A percentile compares a stretch with the other conserved stretches of the same genome.
Evolutionary conservation across 2,113 vertebrate genomes (phyloP).

Genomic region (Hydrochoerus hydrochaeris): DNA sequence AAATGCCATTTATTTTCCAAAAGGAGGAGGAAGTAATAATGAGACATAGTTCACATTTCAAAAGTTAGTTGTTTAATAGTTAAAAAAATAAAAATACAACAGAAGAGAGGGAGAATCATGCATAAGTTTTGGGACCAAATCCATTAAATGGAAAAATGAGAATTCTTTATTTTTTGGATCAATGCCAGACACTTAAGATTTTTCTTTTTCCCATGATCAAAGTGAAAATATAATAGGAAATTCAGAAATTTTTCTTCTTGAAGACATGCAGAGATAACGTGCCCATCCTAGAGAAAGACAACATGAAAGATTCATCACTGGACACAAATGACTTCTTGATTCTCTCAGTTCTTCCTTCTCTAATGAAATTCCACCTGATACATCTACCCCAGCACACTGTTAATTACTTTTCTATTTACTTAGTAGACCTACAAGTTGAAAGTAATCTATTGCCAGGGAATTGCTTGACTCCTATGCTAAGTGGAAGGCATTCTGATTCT

Average conservation of each 20-base stretch:
- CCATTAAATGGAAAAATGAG: conserved; percentile 72
- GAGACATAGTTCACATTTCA: conserved; percentile 57
- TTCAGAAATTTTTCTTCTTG: conserved; percentile 51
- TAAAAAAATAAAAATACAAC: conserved; percentile 53
- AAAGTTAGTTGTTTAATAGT: conserved; percentile 73
- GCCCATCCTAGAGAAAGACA: conserved; percentile 6
- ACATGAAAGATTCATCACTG: conserved; percentile 49
- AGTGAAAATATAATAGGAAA: conserved; percentile 60
- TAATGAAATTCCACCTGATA: conserved; percentile 87
- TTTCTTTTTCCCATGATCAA: conserved; percentile 64
- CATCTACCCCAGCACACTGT: conserved; percentile 84
- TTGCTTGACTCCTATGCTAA: conserved; percentile 90
- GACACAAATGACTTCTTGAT: conserved; percentile 69
- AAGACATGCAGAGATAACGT: conserved; percentile 30
- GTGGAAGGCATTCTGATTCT: conserved; percentile 89
- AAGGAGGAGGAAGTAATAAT: conserved; percentile 50
- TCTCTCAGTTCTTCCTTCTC: conserved; percentile 78
- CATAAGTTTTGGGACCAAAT: conserved; percentile 60
- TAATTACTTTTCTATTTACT: conserved; percentile 93
- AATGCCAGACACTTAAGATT: conserved; percentile 68
- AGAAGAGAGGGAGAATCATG: not conserved
- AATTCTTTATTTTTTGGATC: conserved; percentile 65
- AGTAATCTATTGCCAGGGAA: conserved; percentile 87
- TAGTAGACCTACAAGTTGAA: conserved; percentile 88
- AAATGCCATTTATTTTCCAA: conserved; percentile 67